Conservation (phyloP, 2,113 vertebrate species). For the Tylochromis polylepis region DNA sequence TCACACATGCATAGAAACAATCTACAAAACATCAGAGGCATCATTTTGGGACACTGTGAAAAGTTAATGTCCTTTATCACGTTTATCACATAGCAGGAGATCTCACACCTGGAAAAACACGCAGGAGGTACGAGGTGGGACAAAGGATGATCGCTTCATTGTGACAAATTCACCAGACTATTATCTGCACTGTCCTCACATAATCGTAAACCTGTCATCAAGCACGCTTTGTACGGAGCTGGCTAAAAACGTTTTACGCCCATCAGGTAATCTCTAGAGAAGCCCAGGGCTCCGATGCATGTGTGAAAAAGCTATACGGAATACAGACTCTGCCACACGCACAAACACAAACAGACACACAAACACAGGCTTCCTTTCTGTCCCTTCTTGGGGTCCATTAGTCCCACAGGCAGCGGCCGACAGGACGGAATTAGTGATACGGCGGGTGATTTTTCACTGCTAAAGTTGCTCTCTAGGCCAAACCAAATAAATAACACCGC, state of each 20-base stretch:
- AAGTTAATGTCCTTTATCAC: background rate
- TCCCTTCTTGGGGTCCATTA: background rate
- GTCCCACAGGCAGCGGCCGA: slow-evolving; percentile 10
- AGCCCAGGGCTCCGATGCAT: background rate
- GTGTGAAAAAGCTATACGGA: background rate
- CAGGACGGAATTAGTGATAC: slow-evolving; percentile 65
- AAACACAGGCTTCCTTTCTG: slow-evolving; percentile 45
- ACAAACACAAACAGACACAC: slow-evolving; percentile 12
- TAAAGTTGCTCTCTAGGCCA: slow-evolving; percentile 33
- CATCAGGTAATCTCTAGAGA: background rate
- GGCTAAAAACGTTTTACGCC: rapidly evolving
- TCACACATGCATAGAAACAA: background rate
- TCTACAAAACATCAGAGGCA: background rate
- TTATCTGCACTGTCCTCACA: background rate
- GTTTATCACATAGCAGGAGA: rapidly evolving
- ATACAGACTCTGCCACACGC: background rate
- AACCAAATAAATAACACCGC: slow-evolving; percentile 64
- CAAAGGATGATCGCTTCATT: background rate
- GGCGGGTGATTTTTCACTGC: slow-evolving; percentile 44
- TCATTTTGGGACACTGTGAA: background rate
- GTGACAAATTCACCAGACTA: background rate
- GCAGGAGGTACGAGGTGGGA: background rate
- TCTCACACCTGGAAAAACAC: background rate
- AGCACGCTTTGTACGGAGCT: rapidly evolving
- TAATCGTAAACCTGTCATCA: background rate